Evolutionary conservation across 2,113 vertebrate species (phyloP).

Genomic region (Trichechus manatus): DNA sequence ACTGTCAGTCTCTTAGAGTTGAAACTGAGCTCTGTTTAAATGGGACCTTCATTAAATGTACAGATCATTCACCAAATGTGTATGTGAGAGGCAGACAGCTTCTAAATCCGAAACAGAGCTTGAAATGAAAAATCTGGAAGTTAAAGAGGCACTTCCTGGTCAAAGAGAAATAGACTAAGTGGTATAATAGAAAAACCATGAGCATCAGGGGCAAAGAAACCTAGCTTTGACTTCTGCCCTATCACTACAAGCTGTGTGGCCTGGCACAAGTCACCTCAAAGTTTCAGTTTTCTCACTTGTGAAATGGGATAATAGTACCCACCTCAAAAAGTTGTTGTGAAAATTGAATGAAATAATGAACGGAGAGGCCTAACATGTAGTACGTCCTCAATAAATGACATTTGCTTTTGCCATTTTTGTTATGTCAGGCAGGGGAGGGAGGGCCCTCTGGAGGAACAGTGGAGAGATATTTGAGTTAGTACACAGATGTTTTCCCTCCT

Average conservation of each 20-base stretch:
- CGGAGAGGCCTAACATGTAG: background rate
- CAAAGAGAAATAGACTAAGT: background rate
- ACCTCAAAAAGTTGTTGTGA: background rate
- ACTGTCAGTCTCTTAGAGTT: background rate
- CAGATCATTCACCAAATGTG: background rate
- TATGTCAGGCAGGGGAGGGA: background rate
- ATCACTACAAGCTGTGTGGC: background rate
- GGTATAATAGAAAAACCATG: background rate
- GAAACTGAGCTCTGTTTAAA: background rate
- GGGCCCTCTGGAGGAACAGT: conserved; percentile 31
- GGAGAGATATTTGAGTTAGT: conserved; percentile 57
- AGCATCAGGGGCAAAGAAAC: background rate
- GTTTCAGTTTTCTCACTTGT: background rate
- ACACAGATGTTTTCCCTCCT: conserved; percentile 77
- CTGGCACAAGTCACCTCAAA: background rate
- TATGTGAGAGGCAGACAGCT: background rate
- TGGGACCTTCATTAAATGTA: background rate
- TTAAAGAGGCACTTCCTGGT: background rate
- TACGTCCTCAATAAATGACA: background rate
- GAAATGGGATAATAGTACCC: background rate
- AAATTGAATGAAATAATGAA: background rate
- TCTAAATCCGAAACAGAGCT: conserved; percentile 43
- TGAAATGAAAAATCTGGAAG: conserved; percentile 1
- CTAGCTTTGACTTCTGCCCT: background rate
- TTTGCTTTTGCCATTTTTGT: conserved; percentile 40